These are phyloP conservation scores for Acropora yongei DNA, from an alignment of 64 coral and sea anemone genomes.

Conservation along the genomic window DNA sequence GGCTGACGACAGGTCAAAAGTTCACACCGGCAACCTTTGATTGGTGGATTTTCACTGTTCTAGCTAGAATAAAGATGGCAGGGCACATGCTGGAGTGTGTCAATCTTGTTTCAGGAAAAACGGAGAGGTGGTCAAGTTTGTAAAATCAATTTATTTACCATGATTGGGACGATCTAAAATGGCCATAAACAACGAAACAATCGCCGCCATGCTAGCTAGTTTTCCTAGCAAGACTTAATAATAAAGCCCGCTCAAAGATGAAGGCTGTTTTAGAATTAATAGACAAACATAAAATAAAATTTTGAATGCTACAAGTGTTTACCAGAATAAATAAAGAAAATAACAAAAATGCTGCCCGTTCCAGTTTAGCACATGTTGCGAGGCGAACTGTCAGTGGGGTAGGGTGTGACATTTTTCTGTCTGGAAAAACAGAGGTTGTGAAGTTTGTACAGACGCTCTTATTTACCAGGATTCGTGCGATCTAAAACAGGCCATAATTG, in stretches of 20 bases:
- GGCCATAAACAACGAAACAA: background rate
- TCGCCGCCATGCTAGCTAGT: background rate
- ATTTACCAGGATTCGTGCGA: too few relatives aligned
- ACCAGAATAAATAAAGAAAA: conserved; percentile 53
- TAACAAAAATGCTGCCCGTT: conserved; percentile 46
- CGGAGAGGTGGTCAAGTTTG: conserved; percentile 56
- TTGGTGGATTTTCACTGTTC: background rate
- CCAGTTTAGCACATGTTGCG: background rate
- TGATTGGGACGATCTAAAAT: background rate
- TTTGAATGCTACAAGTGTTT: conserved; percentile 61
- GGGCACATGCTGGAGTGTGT: conserved; percentile 39
- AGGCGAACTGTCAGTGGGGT: too few relatives aligned
- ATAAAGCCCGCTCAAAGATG: conserved; percentile 46
- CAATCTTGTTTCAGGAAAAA: conserved; percentile 60
- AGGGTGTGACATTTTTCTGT: too few relatives aligned
- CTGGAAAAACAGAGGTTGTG: too few relatives aligned
- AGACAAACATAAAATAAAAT: conserved; percentile 63
- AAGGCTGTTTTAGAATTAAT: conserved; percentile 59
- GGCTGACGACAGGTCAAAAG: background rate
- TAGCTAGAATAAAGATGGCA: conserved; percentile 62
- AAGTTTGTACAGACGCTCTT: too few relatives aligned
- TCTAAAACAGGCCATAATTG: too few relatives aligned
- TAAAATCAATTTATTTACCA: conserved; percentile 58
- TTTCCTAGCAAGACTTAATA: conserved; percentile 62
- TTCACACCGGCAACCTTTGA: background rate